Conservation (phyloP, 2,113 vertebrate genomes). For the Perca fluviatilis region DNA sequence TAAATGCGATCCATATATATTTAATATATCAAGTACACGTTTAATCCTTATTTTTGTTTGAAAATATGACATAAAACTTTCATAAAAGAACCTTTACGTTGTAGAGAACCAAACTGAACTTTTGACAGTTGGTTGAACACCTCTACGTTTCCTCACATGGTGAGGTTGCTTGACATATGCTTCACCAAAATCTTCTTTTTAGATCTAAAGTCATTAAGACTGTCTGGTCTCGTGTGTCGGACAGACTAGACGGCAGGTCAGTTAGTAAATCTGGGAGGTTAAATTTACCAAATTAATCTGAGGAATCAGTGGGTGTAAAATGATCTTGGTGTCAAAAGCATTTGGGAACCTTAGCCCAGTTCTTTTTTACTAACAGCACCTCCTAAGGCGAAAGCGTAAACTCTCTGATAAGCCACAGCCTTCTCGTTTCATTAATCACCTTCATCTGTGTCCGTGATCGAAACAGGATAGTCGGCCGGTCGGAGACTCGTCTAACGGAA, state of each 20-base stretch:
- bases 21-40: background rate
- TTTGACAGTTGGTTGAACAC: background rate
- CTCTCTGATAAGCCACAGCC: constrained; percentile 25
- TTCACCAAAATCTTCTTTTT: background rate
- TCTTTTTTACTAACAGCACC: background rate
- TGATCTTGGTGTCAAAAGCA: constrained; percentile 9
- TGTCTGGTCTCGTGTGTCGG: background rate
- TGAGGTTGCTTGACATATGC: background rate
- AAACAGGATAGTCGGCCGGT: constrained; percentile 22
- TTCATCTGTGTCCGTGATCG: constrained; percentile 56
- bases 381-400: constrained; percentile 8
- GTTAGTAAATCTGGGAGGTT: constrained; percentile 1
- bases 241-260: constrained; percentile 5
- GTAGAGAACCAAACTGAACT: background rate
- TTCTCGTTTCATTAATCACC: constrained; percentile 63
- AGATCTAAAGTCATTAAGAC: constrained; percentile 18
- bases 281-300: constrained; percentile 40
- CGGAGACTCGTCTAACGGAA: constrained; percentile 20
- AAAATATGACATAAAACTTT: background rate
- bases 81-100: background rate
- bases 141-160: background rate
- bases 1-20: background rate
- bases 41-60: background rate
- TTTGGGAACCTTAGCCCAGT: constrained; percentile 33
- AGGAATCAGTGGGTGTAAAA: constrained; percentile 9